Conservation (phyloP, 2,888 invertebrate genomes). For the Phanerotoma sp. region DNA sequence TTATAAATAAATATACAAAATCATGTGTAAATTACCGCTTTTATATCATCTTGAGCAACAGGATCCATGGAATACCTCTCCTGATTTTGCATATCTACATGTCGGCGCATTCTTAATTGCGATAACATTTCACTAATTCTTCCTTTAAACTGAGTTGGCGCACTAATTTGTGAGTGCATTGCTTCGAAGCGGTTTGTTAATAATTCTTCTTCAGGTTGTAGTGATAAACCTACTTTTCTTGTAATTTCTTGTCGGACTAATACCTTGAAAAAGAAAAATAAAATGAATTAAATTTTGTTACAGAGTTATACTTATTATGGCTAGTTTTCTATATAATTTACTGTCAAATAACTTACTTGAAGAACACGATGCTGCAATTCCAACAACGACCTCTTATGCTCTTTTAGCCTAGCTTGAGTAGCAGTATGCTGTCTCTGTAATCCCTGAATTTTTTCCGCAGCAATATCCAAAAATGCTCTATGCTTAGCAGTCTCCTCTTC, state of each 20-base stretch:
- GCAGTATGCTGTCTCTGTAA: slow-evolving; percentile 80
- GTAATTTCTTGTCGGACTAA: slow-evolving; percentile 85
- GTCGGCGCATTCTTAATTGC: slow-evolving; percentile 75
- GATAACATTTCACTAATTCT: slow-evolving; percentile 88
- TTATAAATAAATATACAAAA: too few relatives aligned
- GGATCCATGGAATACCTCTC: slow-evolving; percentile 79
- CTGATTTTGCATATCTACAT: slow-evolving; percentile 62
- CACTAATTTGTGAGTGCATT: slow-evolving; percentile 82
- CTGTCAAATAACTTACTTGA: slow-evolving; percentile 70
- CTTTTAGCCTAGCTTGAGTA: slow-evolving; percentile 77
- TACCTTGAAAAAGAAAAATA: slow-evolving; percentile 61
- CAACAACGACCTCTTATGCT: slow-evolving; percentile 78
- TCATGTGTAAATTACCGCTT: slow-evolving; percentile 57
- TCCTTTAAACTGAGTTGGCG: slow-evolving; percentile 93
- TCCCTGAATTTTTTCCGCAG: slow-evolving; percentile 74
- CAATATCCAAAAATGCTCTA: slow-evolving; percentile 75
- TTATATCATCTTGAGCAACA: slow-evolving; percentile 62
- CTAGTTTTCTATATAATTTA: too few relatives aligned
- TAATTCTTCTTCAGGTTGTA: slow-evolving; percentile 89
- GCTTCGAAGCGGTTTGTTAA: slow-evolving; percentile 84
- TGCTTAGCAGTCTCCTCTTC: slow-evolving; percentile 82
- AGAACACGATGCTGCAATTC: slow-evolving; percentile 82
- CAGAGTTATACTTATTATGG: too few relatives aligned
- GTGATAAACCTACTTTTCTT: slow-evolving; percentile 83
- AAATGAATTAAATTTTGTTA: slow-evolving; percentile 3